Evolutionary conservation across 2,797 vertebrate genomes (phyloP).

Genomic region (Zenarchopterus dispar): DNA sequence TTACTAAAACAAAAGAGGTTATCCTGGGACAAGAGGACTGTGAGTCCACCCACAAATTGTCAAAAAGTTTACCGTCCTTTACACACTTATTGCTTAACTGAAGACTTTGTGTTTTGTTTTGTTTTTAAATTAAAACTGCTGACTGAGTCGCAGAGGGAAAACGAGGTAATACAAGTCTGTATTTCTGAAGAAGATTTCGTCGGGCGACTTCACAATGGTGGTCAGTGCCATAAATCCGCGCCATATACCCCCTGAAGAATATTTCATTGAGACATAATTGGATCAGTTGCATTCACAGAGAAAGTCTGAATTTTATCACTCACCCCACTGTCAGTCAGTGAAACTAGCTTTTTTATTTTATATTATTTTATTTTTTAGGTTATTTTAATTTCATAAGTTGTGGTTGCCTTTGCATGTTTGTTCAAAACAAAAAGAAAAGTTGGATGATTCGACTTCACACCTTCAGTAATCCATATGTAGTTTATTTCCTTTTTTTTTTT

Average conservation of each 20-base stretch:
- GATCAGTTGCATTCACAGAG: conserved; percentile 14
- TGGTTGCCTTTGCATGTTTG: background rate
- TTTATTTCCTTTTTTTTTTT: conserved; percentile 8
- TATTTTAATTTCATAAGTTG: conserved; percentile 3
- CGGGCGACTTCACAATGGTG: conserved; percentile 21
- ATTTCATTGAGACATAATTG: conserved; percentile 15
- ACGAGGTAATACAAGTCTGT: background rate
- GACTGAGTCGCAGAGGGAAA: conserved; percentile 23
- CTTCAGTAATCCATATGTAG: conserved; percentile 6
- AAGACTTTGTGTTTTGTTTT: conserved; percentile 31
- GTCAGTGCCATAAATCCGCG: conserved; percentile 37
- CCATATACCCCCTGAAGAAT: conserved; percentile 12
- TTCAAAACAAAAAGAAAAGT: background rate
- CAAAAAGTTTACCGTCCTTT: conserved; percentile 67
- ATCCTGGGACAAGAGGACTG: conserved; percentile 43
- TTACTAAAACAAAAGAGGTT: conserved; percentile 41
- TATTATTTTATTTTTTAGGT: background rate
- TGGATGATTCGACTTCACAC: background rate
- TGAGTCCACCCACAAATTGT: conserved; percentile 58
- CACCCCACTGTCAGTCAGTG: background rate
- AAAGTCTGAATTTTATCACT: conserved; percentile 14
- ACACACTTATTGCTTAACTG: conserved; percentile 39
- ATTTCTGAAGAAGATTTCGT: conserved; percentile 16
- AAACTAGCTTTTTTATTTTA: background rate
- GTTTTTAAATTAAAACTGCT: conserved; percentile 37